Conservation (phyloP, 2,113 vertebrate species). For the Hyla sarda region DNA sequence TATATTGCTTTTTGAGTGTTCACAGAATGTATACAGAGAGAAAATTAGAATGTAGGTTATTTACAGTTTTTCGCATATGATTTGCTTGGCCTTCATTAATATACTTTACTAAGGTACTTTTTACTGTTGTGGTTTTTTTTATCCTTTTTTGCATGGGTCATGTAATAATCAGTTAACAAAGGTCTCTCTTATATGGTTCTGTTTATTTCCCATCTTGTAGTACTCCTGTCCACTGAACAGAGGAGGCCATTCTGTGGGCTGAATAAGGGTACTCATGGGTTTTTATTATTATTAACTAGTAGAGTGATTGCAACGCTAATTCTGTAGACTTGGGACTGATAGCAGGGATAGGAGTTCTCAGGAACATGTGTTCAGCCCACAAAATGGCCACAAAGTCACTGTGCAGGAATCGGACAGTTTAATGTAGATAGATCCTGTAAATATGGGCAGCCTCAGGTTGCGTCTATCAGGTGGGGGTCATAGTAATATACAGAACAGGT, state of each 20-base stretch:
- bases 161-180: constrained; percentile 77
- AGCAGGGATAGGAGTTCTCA: not conserved
- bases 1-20: constrained; percentile 71
- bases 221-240: not conserved
- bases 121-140: constrained; percentile 67
- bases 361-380: constrained; percentile 6
- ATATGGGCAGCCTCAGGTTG: constrained; percentile 73
- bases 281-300: not conserved
- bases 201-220: not conserved
- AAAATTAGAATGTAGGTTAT: constrained; percentile 79
- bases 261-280: not conserved
- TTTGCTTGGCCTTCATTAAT: constrained; percentile 84
- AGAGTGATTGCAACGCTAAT: not conserved
- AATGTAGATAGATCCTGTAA: constrained; percentile 82
- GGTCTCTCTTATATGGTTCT: constrained; percentile 64
- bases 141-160: constrained; percentile 77
- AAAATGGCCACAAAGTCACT: not conserved
- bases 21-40: constrained; percentile 66
- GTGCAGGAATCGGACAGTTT: constrained; percentile 57
- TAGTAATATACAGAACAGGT: constrained; percentile 70
- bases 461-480: constrained; percentile 71
- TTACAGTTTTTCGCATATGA: constrained; percentile 76
- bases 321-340: constrained; percentile 41
- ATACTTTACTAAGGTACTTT: constrained; percentile 63
- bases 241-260: constrained; percentile 4